A percentile compares a stretch with the other conserved stretches of the same genome.
These are phyloP conservation scores for Halictus rubicundus DNA, from an alignment of 1,140 invertebrate genomes.

Conservation along the genomic window DNA sequence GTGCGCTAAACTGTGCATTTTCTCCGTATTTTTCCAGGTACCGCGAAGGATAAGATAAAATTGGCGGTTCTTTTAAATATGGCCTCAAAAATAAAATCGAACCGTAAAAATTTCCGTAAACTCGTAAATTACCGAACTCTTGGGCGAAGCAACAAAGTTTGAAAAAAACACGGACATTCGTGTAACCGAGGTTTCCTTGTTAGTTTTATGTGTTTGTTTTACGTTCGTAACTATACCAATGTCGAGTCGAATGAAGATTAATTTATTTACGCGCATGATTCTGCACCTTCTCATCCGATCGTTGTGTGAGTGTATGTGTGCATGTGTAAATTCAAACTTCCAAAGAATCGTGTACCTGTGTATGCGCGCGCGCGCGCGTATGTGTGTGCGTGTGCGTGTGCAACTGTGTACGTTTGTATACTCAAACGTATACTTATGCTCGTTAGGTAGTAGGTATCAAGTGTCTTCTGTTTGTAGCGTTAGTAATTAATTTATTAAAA, in stretches of 20 bases:
- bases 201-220: slow-evolving; percentile 51
- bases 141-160: background rate
- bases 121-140: background rate
- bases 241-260: slow-evolving; percentile 38
- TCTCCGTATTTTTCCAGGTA: background rate
- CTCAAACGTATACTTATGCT: slow-evolving; percentile 44
- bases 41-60: background rate
- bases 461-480: slow-evolving; percentile 62
- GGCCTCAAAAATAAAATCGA: background rate
- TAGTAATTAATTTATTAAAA: slow-evolving; percentile 74
- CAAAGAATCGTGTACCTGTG: background rate
- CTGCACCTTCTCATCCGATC: slow-evolving; percentile 40
- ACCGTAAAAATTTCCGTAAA: background rate
- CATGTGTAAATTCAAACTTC: slow-evolving; percentile 12
- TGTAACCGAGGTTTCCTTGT: background rate
- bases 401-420: background rate
- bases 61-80: background rate
- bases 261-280: slow-evolving; percentile 51
- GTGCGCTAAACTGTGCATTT: no score
- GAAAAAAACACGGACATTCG: background rate
- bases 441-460: slow-evolving; percentile 61
- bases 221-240: slow-evolving; percentile 45
- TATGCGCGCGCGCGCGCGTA: no score
- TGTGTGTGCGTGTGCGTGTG: slow-evolving; percentile 43
- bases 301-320: slow-evolving; percentile 47